A percentile compares a stretch with the other conserved stretches of the same genome.
Evolutionary conservation across 2,113 vertebrate genomes (phyloP).

Genomic region (Pelecanus crispus): DNA sequence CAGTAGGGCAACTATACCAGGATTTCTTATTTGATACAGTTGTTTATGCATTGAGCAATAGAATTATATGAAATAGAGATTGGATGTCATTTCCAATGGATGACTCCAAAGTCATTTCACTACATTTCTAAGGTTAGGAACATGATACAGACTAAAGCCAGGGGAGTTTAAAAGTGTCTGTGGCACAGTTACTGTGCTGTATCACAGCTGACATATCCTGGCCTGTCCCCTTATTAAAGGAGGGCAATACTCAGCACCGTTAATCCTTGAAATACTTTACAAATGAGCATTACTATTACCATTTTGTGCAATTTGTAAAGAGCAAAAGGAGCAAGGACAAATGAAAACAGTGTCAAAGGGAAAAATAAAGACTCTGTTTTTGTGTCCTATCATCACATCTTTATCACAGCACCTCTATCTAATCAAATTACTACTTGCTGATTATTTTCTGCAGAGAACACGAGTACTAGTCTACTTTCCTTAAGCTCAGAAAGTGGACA

Average conservation of each 20-base stretch:
- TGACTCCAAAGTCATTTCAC: neutral
- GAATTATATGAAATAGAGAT: neutral
- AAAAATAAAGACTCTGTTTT: neutral
- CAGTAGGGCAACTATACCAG: neutral
- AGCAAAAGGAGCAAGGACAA: constrained; percentile 1
- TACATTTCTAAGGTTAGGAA: neutral
- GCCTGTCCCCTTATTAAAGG: neutral
- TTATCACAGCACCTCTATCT: neutral
- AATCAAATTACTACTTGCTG: neutral
- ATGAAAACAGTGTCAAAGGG: neutral
- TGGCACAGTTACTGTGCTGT: neutral
- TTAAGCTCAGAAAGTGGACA: neutral
- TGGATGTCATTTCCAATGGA: too few species aligned
- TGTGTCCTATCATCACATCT: neutral
- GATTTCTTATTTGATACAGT: neutral
- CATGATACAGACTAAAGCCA: neutral
- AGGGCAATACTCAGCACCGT: neutral
- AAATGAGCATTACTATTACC: neutral
- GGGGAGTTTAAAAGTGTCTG: neutral
- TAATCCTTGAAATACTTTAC: neutral
- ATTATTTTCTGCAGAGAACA: neutral
- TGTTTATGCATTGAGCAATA: neutral
- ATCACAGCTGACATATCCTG: neutral
- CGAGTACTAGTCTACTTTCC: neutral
- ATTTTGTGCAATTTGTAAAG: neutral